Percentiles rank a stretch among this genome's conserved stretches.
Conservation (phyloP, 2,797 vertebrate species). For the Neosalanx taihuensis region DNA sequence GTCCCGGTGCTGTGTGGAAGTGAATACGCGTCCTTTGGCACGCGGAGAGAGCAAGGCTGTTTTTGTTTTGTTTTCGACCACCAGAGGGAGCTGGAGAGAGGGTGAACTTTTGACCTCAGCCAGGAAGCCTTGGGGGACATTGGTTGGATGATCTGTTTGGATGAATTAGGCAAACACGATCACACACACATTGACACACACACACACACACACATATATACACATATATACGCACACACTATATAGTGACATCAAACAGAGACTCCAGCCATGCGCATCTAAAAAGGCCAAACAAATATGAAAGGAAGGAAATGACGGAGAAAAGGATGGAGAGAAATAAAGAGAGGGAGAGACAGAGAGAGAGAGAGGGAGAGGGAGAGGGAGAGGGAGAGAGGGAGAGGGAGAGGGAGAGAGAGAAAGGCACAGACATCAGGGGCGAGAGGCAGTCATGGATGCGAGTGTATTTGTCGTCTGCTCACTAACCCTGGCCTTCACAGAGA, state of each 20-base stretch:
- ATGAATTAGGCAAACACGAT: slow-evolving; percentile 51
- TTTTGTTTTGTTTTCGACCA: slow-evolving; percentile 4
- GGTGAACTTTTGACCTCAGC: slow-evolving; percentile 64
- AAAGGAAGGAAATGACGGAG: slow-evolving; percentile 31
- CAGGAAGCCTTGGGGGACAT: slow-evolving; percentile 41
- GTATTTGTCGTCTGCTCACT: background rate
- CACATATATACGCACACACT: too few relatives aligned
- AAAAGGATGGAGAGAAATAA: slow-evolving; percentile 8
- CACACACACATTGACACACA: slow-evolving; percentile 35
- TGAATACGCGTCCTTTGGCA: slow-evolving; percentile 12
- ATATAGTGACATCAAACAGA: slow-evolving; percentile 17
- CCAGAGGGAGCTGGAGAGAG: slow-evolving; percentile 17
- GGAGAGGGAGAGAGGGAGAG: slow-evolving; percentile 22
- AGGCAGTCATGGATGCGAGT: background rate
- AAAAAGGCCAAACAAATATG: slow-evolving; percentile 16
- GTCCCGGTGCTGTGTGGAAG: background rate
- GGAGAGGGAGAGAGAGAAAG: background rate
- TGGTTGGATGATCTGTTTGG: slow-evolving; percentile 45
- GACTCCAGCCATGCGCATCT: slow-evolving; percentile 7
- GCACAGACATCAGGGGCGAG: background rate
- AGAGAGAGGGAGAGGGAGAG: slow-evolving; percentile 6
- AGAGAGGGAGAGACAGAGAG: slow-evolving; percentile 6
- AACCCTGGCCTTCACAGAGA: background rate
- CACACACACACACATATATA: background rate
- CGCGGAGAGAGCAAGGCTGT: background rate